Base-by-base conservation (phyloP, 2,113 vertebrate species). In the Periophthalmodon schlosseri region DNA sequence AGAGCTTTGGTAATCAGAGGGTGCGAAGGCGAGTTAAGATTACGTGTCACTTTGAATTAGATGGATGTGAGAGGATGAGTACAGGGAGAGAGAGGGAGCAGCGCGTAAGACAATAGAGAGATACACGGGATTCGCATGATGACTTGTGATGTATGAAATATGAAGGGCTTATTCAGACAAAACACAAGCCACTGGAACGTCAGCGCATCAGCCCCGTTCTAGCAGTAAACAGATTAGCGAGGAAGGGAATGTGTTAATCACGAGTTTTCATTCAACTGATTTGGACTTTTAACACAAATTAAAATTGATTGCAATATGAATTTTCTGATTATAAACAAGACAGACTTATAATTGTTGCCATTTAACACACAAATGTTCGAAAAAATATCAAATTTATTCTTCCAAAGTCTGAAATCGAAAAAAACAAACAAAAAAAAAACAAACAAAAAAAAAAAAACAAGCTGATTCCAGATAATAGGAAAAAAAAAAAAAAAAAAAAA, bases 31-130 rank as follows among this genome's bases (percentile, higher is more conserved):
- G 52, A 75, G 75, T 80, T 83, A 74, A 77, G 79, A 86, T 79
- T 77, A 76, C 49, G 76, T 75, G 82, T 85, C 81, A 72, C 72
- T 73, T 18, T 23, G 73, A 75, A 77, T 83, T 85, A 86, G 69
- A 74, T 23, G 72, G 72, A 68, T 1, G 23, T 64, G 65, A 21
- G 76, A 61, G 15, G 79, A 72, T 78, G 44, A 10, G 39, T 14
- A n/a, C n/a, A 60, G 57, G 72, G 69, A 14, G 15, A 10, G 33
- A 54, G 36, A 71, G 18, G 36, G 24, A 68, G 12, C 24, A n/a
- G 70, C 4, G 10, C 7, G 50, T 68, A 34, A 18, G 60, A 33
- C 13, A 34, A 18, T 34, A 9, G 24, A 34, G 28, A 18, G 28
- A 18, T 34, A 73, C 49, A 21, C 0, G 56, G 8, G 65, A 65